A percentile compares a stretch with the other conserved stretches of the same genome.
Evolutionary conservation across 2,113 vertebrate species (phyloP).

Genomic region (Sclerurus mexicanus): DNA sequence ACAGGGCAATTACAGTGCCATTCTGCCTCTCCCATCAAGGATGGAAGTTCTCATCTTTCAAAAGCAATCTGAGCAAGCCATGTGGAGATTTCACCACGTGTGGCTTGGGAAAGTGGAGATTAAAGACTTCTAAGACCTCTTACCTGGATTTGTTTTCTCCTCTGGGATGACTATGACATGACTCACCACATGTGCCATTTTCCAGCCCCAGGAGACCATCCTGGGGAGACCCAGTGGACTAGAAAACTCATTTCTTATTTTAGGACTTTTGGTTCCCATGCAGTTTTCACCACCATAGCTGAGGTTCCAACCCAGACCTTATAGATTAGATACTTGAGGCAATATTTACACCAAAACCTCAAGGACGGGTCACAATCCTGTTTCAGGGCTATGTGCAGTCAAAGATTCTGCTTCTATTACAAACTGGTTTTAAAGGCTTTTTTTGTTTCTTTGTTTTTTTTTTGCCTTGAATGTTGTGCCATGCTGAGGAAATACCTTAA

Average conservation of each 20-base stretch:
- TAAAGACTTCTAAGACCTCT: slow-evolving; percentile 31
- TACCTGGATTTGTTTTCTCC: background rate
- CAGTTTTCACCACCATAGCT: fast-evolving
- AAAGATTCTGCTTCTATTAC: background rate
- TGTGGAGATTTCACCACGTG: background rate
- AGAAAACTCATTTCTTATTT: background rate
- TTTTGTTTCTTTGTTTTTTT: background rate
- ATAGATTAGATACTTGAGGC: background rate
- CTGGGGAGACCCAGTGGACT: background rate
- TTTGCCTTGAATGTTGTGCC: background rate
- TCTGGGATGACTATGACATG: background rate
- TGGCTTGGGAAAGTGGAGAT: slow-evolving; percentile 37
- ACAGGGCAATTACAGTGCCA: background rate
- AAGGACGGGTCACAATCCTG: background rate
- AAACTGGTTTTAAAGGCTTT: background rate
- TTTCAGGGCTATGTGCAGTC: background rate
- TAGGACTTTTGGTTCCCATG: background rate
- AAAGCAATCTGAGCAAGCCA: background rate
- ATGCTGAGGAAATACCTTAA: background rate
- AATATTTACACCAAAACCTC: background rate
- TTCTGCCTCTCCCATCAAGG: background rate
- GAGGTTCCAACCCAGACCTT: background rate
- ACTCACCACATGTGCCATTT: background rate
- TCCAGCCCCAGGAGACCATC: background rate
- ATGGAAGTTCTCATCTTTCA: slow-evolving; percentile 29